Evolutionary conservation across 2,113 vertebrate species (phyloP).

Genomic region (Rhabdornis inornatus): DNA sequence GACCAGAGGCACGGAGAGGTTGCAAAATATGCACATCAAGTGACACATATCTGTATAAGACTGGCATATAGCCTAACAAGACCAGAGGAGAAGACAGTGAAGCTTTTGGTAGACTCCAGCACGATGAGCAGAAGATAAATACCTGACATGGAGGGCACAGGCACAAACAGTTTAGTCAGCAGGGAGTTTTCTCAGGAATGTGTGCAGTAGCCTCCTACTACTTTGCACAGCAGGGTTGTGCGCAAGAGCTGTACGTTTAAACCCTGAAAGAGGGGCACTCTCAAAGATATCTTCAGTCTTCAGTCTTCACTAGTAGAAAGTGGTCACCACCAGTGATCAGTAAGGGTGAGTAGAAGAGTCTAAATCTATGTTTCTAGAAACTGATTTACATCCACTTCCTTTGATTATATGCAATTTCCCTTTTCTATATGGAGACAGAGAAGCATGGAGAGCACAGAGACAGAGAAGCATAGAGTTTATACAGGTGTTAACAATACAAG

Average conservation of each 20-base stretch:
- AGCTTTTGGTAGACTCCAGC: background rate
- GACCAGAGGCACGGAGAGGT: background rate
- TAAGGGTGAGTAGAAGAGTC: background rate
- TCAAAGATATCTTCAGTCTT: background rate
- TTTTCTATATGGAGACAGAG: background rate
- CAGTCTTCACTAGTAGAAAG: background rate
- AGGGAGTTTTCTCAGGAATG: background rate
- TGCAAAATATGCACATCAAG: background rate
- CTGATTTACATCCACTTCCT: background rate
- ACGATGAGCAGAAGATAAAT: background rate
- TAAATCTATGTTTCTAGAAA: background rate
- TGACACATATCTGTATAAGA: background rate
- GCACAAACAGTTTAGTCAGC: background rate
- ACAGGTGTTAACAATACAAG: background rate
- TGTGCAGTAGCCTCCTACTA: background rate
- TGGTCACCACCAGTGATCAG: background rate
- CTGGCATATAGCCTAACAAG: background rate
- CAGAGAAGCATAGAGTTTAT: background rate
- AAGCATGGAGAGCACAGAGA: background rate
- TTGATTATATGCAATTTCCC: background rate
- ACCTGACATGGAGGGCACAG: background rate
- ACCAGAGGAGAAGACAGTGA: background rate
- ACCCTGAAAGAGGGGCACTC: background rate
- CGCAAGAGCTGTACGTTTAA: background rate
- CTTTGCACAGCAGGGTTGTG: background rate